Evolutionary conservation across 1,140 invertebrate species (phyloP).

Genomic region (Adelges cooleyi): DNA sequence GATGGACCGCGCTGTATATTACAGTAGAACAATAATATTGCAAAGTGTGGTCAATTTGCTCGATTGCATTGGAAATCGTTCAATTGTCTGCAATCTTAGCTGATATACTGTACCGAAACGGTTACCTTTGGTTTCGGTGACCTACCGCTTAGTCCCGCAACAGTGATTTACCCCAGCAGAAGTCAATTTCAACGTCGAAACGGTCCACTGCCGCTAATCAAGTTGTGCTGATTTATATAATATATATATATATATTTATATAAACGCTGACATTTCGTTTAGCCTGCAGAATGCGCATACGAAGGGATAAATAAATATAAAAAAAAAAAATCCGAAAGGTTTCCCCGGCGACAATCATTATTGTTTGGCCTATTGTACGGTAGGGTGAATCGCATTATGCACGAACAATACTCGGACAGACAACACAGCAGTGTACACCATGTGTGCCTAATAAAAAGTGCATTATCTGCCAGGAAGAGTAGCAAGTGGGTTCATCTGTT

Average conservation of each 20-base stretch:
- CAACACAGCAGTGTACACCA: background rate
- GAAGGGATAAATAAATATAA: background rate
- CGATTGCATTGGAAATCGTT: no score
- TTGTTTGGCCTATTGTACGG: constrained; percentile 6
- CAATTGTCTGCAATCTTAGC: no score
- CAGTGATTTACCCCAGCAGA: no score
- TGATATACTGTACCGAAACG: no score
- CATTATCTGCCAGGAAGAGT: constrained; percentile 16
- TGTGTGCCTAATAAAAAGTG: constrained; percentile 28
- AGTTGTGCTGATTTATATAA: background rate
- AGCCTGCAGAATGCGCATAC: background rate
- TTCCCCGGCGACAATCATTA: constrained; percentile 4
- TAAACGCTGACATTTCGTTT: constrained; percentile 1
- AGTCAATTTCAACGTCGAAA: no score
- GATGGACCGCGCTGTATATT: no score
- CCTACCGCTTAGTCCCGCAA: no score
- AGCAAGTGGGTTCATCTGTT: constrained; percentile 18
- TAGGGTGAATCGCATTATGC: constrained; percentile 20
- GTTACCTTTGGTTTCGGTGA: no score
- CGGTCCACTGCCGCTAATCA: constrained; percentile 9
- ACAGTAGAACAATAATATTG: no score
- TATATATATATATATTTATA: background rate
- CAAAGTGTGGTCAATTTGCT: no score
- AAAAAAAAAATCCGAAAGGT: background rate
- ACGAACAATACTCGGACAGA: constrained; percentile 3